Evolutionary conservation across 2,113 vertebrate species (phyloP), one percentile per base, ranked within the genome.

Genomic region (Atherinomorus stipes): DNA sequence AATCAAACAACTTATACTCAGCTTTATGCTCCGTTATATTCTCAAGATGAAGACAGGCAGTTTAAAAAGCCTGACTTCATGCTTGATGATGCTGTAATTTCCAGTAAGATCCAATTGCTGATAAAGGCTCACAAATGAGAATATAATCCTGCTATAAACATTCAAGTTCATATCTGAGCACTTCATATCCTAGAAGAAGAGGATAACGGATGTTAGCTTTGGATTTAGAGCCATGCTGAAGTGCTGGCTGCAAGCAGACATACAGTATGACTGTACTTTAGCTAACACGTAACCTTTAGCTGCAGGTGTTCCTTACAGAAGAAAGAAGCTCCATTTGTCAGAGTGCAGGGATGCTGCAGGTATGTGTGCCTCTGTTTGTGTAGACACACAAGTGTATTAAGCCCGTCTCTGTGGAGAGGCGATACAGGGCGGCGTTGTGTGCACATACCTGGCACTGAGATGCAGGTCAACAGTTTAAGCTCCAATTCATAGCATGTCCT

Each of bases 401-500:
- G 53, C 42, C 34, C 0, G 10, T 60, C 80, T 78, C 84, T 73
- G 71, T 60, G 64, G 78, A 73, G 58, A 50, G 45, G 56, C 22
- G 23, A 84, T 71, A 47, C 22, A 51, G 64, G 64, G 28, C 67
- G 18, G 67, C n/a, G 16, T 2, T 65, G 64, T 68, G 49, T 69
- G 62, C 81, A 78, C 78, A 73, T 19, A 52, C 22, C 69, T 31
- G 65, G 47, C 51, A 13, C 81, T 67, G 51, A 50, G 78, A 85
- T 23, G 64, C 72, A 81, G 90, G 87, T 93, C 84, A 91, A 86
- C 81, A 79, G 80, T 90, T 87, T 90, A 90, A 91, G 79, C 83
- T 84, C 77, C 83, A 69, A 83, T 83, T 90, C 78, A 57, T 79
- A 80, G 85, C 70, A 44, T 72, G 78, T 76, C 74, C 57, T 74